Conservation (phyloP, 2,113 vertebrate genomes). For the Podiceps cristatus region DNA sequence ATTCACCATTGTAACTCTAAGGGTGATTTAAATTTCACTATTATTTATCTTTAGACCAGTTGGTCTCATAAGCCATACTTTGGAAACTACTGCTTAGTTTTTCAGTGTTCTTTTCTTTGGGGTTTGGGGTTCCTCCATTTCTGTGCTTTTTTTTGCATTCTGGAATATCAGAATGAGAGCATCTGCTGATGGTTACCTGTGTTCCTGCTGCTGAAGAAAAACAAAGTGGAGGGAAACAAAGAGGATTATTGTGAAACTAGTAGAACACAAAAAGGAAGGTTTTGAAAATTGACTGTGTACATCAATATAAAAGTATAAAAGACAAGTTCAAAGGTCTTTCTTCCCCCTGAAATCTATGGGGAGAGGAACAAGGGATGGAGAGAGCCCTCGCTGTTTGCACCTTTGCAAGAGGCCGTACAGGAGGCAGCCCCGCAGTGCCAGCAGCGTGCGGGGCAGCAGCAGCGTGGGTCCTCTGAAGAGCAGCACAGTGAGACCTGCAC, state of each 20-base stretch:
- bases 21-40: neutral
- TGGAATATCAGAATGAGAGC: neutral
- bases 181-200: neutral
- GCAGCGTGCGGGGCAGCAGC: neutral
- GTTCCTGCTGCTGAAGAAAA: neutral
- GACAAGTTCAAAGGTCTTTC: neutral
- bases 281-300: neutral
- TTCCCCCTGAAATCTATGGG: neutral
- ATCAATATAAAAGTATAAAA: neutral
- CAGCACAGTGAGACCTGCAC: neutral
- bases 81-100: neutral
- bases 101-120: neutral
- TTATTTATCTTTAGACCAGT: neutral
- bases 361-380: neutral
- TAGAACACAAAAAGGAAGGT: neutral
- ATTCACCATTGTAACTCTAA: neutral
- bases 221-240: neutral
- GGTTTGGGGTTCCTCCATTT: neutral
- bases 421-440: neutral
- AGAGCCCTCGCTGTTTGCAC: neutral
- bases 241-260: neutral
- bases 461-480: neutral
- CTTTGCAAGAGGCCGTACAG: fast-evolving
- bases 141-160: neutral
- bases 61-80: neutral